Evolutionary conservation across 2,113 vertebrate genomes (phyloP).

Genomic region (Plestiodon gilberti): DNA sequence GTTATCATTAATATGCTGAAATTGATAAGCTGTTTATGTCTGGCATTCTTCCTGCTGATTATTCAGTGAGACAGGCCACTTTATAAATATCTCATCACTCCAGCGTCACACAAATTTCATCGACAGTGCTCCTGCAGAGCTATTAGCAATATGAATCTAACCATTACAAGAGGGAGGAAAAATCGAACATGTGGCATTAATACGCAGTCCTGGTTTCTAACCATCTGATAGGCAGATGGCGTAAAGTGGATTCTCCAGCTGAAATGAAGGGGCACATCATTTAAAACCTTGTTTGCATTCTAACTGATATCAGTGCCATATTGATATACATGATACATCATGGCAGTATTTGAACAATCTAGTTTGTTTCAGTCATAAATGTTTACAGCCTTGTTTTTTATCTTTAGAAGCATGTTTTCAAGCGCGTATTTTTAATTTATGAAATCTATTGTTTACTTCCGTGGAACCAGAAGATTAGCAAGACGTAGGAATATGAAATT

Average conservation of each 20-base stretch:
- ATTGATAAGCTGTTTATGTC: slow-evolving; percentile 82
- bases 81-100: slow-evolving; percentile 90
- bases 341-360: slow-evolving; percentile 89
- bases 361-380: slow-evolving; percentile 91
- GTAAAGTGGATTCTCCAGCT: slow-evolving; percentile 89
- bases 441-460: slow-evolving; percentile 85
- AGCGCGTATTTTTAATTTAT: slow-evolving; percentile 85
- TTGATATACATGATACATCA: slow-evolving; percentile 98
- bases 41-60: slow-evolving; percentile 85
- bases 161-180: slow-evolving; percentile 85
- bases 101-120: slow-evolving; percentile 87
- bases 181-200: slow-evolving; percentile 95
- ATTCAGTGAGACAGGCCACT: slow-evolving; percentile 85
- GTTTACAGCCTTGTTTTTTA: slow-evolving; percentile 90
- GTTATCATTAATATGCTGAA: slow-evolving; percentile 81
- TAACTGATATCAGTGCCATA: slow-evolving; percentile 98
- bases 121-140: slow-evolving; percentile 88
- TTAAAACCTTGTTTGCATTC: slow-evolving; percentile 99
- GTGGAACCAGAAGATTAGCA: slow-evolving; percentile 81
- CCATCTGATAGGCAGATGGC: slow-evolving; percentile 99
- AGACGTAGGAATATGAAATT: slow-evolving; percentile 81
- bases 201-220: slow-evolving; percentile 90
- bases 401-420: slow-evolving; percentile 83
- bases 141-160: slow-evolving; percentile 90
- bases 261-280: slow-evolving; percentile 97